Base-by-base conservation (phyloP, 2,113 vertebrate species). In the Salvator merianae region DNA sequence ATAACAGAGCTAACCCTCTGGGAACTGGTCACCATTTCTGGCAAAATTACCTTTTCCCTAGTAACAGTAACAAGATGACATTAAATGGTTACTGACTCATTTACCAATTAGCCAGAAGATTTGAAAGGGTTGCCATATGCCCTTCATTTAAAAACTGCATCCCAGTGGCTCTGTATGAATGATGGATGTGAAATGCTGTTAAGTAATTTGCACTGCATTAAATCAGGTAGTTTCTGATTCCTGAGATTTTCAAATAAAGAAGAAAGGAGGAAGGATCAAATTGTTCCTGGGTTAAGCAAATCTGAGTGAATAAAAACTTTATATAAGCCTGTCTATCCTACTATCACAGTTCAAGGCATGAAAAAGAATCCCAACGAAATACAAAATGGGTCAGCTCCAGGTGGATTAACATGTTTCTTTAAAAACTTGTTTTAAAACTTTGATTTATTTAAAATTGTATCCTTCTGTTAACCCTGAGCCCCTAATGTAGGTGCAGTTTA, bases 41-140 rank as follows among this genome's bases (percentile, higher is more conserved):
- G 79, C 89, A 79, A 94, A 92, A 89, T 80, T 77, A 77, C 81
- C 84, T 0, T 0, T 90, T 92, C 89, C 83, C 75, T 83, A 6
- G 62, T 63, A 83, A 83, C 77, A 47, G 53, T 90, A 88, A 85
- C 75, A 88, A 87, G 66, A 90, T 63, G 84, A 77, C 66, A 90
- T 88, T 93, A 90, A 91, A 91, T 89, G 90, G 82, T 84, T 86
- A 90, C 81, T 87, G 77, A 82, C 40, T 88, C 84, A 87, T 93
- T 93, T 93, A 88, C 90, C 68, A 93, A 63, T 87, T 83, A 94
- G 65, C 22, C 83, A 92, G 36, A 78, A 87, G 85, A 65, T 88
- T 47, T 78, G 89, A 93, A 93, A 91, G 14, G 12, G 78, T 86
- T 90, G 85, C 63, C 86, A 86, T 86, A 72, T 89, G 83, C 68